These are phyloP conservation scores for Hipparchia semele DNA, from an alignment of 2,888 invertebrate species.

Conservation along the genomic window DNA sequence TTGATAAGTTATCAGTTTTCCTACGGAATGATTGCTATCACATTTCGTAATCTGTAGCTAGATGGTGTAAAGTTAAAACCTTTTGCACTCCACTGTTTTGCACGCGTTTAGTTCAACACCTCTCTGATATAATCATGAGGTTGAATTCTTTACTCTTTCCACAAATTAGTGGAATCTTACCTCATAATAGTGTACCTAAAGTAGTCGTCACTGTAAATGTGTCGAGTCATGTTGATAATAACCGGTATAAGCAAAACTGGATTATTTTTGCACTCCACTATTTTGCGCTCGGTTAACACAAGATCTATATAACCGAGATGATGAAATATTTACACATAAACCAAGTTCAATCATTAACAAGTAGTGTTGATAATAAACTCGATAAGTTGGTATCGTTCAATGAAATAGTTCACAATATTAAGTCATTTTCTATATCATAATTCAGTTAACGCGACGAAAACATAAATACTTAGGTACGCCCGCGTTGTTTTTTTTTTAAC, in stretches of 20 bases:
- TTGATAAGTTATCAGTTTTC: background rate
- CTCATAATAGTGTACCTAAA: too few relatives aligned
- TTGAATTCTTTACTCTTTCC: background rate
- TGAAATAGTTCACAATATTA: slow-evolving; percentile 10
- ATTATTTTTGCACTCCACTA: slow-evolving; percentile 2
- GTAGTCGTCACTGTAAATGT: too few relatives aligned
- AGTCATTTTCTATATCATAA: background rate
- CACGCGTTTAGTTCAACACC: background rate
- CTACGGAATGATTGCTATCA: background rate
- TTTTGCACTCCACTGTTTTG: slow-evolving; percentile 13
- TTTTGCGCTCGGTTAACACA: slow-evolving; percentile 8
- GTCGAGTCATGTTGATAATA: too few relatives aligned
- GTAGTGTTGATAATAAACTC: slow-evolving; percentile 6
- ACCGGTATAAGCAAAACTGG: background rate
- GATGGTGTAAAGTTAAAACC: background rate
- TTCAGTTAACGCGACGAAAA: background rate
- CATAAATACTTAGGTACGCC: background rate
- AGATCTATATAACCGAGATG: background rate
- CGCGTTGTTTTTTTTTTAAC: background rate
- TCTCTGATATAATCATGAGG: background rate
- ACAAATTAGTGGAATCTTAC: background rate
- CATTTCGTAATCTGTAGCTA: background rate
- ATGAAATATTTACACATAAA: background rate
- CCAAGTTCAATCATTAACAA: background rate
- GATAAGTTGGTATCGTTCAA: slow-evolving; percentile 1